A percentile compares a stretch with the other conserved stretches of the same genome.
Evolutionary conservation across 2,797 vertebrate species (phyloP).

Genomic region (Antrozous pallidus): DNA sequence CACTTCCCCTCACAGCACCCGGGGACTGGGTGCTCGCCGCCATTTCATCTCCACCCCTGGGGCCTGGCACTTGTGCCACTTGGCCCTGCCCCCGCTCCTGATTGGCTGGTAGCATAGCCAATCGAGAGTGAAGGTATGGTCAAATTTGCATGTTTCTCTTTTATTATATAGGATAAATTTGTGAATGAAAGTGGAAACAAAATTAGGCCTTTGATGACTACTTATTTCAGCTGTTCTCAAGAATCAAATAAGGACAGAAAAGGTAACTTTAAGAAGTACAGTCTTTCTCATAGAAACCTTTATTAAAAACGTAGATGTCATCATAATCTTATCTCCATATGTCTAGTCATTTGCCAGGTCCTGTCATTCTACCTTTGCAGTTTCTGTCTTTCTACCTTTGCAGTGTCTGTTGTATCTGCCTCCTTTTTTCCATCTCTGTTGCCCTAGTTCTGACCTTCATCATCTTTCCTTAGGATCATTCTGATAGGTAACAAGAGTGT

Average conservation of each 20-base stretch:
- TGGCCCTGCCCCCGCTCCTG: too few relatives aligned
- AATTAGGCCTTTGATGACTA: neutral
- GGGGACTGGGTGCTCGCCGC: too few relatives aligned
- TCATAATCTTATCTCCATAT: neutral
- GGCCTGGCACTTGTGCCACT: too few relatives aligned
- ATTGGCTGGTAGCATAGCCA: too few relatives aligned
- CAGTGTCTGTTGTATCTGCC: neutral
- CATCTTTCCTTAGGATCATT: conserved; percentile 26
- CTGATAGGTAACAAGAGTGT: neutral
- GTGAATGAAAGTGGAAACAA: conserved; percentile 24
- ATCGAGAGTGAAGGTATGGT: too few relatives aligned
- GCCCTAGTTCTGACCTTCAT: neutral
- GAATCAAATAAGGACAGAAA: conserved; percentile 27
- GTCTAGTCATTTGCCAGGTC: conserved; percentile 27
- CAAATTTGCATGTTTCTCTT: too few relatives aligned
- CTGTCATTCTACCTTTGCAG: neutral
- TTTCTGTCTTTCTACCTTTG: neutral
- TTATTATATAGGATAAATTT: too few relatives aligned
- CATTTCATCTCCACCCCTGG: too few relatives aligned
- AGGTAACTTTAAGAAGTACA: neutral
- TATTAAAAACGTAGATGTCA: neutral
- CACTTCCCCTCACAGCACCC: too few relatives aligned
- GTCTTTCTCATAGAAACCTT: conserved; percentile 20
- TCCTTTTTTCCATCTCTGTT: neutral
- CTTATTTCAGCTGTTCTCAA: conserved; percentile 4